Evolutionary conservation across 2,113 vertebrate genomes (phyloP), one percentile per base, ranked within the genome.

Genomic region (Calidris pygmaea): DNA sequence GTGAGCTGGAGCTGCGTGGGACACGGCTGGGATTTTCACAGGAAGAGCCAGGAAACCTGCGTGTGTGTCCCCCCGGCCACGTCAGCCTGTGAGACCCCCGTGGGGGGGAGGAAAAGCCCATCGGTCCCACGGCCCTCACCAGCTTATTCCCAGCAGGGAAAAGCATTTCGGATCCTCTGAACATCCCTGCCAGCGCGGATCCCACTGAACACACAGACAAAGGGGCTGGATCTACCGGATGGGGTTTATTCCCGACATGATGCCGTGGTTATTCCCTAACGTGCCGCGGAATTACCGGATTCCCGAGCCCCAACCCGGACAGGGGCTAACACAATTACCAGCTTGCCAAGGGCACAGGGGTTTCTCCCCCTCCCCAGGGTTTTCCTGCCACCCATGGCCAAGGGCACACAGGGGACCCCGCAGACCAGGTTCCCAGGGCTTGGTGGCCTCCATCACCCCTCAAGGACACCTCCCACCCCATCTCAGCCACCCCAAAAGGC

Each of bases 271-370:
- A 65, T 14, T 76, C 71, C 18, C 0, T 27, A 3, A 48, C 0
- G 15, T 21, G 72, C 9, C 7, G 1, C 26, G 52, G 19, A 1
- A 0, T 47, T n/a, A 26, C 30, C 1, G 5, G 45, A 62, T 73
- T 76, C 12, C 76, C 3, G 1, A 20, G 39, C 30, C 27, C 59
- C 23, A n/a, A 32, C 17, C 39, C 1, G 0, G 24, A 8, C 0
- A 23, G 72, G 1, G 30, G n/a, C 17, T 43, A 20, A n/a, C 7
- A 2, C 0, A 0, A 14, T 3, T 8, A 16, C 35, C 3, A 3
- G 26, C 39, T 41, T 23, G n/a, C 58, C 43, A 27, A 14, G 52
- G 58, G 32, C 1, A 1, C 65, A 18, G 23, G 35, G 39, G 29
- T 16, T 71, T 72, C 30, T 27, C 11, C 37, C 39, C 17, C 14